Base-by-base conservation (phyloP, 2,888 invertebrate genomes). In the Drosophila seclusa region DNA sequence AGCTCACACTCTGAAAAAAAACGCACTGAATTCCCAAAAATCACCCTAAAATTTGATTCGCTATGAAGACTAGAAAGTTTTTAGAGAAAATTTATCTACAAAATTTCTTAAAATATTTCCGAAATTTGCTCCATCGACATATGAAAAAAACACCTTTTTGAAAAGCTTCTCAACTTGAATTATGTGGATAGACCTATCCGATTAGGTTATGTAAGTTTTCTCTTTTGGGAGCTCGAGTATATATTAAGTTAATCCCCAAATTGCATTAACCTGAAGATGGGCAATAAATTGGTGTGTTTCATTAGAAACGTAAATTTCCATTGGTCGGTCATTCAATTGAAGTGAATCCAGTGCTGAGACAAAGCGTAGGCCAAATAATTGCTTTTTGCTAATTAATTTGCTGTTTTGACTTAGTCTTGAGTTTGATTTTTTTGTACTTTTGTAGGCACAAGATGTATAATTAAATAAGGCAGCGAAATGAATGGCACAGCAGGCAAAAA, bases 331-430 rank as follows among this genome's bases (percentile, higher is more conserved):
- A 52, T 81, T 71, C 70, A 72, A 69, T 73, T 61, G 63, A 57
- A 77, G 71, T 79, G 65, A 53, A 58, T 66, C 64, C 36, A 7
- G 31, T 16, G 40, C 61, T 63, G 50, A 49, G 64, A 27, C 50
- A 69, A 72, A 83, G 81, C 72, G 73, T 69, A 75, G 71, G 67
- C 67, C 83, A 80, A 89, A 87, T 92, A 92, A 92, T 91, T 91
- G 91, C 91, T 89, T 91, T 84, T 88, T 90, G 88, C 91, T 91
- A 92, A 92, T 92, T 92, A 92, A 92, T 92, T 92, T 91, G 91
- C 91, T 92, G 89, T 92, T 89, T 89, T 80, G 87, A 86, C 76
- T 85, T 80, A 73, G 75, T 74, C 72, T 71, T 80, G 73, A 73
- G 32, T 18, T 71, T 65, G 63, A 49, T 63, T 48, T 67, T 66